phyloP scores from a whole-genome alignment of 2,797 vertebrate species.

The Gadopsis bispinosus region DNA sequence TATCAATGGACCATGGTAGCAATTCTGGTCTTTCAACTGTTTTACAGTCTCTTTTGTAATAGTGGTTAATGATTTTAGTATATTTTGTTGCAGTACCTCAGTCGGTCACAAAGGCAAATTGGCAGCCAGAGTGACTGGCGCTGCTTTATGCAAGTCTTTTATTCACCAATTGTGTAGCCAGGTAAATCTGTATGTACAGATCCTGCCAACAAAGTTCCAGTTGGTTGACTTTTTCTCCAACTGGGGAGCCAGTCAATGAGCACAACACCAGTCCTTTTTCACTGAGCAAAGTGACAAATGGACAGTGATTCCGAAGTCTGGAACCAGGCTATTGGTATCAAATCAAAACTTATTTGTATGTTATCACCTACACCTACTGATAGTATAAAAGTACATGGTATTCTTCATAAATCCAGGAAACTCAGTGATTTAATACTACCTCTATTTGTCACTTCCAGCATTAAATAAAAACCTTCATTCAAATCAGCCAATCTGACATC shows the following conservation, averaged over 20 bases:
- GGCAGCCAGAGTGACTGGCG: neutral
- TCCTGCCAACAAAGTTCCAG: neutral
- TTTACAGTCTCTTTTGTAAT: neutral
- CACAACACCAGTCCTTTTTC: no score
- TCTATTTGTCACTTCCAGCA: conserved; percentile 1
- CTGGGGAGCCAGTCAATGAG: neutral
- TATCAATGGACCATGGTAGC: neutral
- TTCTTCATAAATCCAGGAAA: neutral
- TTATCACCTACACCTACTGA: neutral
- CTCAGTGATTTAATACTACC: neutral
- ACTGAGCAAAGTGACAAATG: neutral
- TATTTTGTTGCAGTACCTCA: neutral
- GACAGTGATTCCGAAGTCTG: neutral
- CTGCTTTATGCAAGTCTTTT: neutral
- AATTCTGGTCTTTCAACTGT: neutral
- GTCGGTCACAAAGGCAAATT: neutral
- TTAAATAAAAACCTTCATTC: conserved; percentile 7
- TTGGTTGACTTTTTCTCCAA: neutral
- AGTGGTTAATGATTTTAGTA: neutral
- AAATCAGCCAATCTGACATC: neutral
- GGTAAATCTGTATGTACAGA: neutral
- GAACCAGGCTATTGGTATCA: neutral
- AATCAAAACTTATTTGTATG: neutral
- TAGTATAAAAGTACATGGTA: neutral
- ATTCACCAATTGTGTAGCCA: neutral